These are phyloP conservation scores for Falcunculus frontatus DNA, from an alignment of 2,113 vertebrate species.

Conservation along the genomic window DNA sequence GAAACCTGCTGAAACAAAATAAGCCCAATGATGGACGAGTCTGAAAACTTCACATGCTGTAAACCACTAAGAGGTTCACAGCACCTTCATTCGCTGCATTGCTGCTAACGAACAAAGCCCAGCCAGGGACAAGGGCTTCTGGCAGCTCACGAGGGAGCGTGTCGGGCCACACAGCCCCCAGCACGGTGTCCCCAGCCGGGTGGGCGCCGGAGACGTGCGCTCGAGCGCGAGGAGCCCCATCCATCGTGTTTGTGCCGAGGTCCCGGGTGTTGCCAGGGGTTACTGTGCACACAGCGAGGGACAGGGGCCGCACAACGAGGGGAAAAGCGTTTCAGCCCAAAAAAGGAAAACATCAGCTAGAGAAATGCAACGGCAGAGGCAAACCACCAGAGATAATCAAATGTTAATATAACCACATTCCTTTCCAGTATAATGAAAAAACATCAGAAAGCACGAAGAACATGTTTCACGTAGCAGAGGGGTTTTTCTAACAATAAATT, in stretches of 20 bases:
- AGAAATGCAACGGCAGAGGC: not conserved
- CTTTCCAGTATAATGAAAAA: not conserved
- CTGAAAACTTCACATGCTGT: not conserved
- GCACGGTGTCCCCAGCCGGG: not conserved
- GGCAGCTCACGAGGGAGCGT: not conserved
- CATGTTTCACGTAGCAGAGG: not conserved
- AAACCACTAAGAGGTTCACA: not conserved
- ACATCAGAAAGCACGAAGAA: not conserved
- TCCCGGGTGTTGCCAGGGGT: constrained; percentile 65
- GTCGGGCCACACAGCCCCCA: not conserved
- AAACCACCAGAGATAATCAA: constrained; percentile 24
- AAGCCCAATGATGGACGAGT: constrained; percentile 16
- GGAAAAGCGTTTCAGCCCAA: constrained; percentile 45
- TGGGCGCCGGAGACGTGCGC: not conserved
- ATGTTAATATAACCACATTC: not conserved
- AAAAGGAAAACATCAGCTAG: not conserved
- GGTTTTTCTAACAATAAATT: not conserved
- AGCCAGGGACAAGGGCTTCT: not conserved
- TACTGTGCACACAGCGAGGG: constrained; percentile 28
- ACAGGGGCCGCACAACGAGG: not conserved
- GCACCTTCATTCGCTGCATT: not conserved
- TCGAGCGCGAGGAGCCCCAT: not conserved
- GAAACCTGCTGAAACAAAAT: constrained; percentile 8
- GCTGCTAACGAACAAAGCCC: not conserved
- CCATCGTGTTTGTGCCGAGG: not conserved